A percentile compares a stretch with the other conserved stretches of the same genome.
Evolutionary conservation across 2,888 invertebrate genomes (phyloP).

Genomic region (Orthosia cruda): DNA sequence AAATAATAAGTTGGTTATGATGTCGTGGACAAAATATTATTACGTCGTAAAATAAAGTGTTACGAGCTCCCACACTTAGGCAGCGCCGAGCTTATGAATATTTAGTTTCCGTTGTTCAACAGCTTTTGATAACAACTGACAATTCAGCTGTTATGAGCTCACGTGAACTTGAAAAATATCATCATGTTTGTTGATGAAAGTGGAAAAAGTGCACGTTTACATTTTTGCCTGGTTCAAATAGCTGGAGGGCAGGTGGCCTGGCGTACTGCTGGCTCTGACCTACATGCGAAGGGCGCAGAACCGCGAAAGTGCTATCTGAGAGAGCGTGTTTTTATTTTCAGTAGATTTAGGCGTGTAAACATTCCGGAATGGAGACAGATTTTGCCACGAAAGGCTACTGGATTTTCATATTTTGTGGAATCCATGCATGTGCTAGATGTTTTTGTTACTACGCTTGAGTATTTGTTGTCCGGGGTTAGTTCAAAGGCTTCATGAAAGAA

Average conservation of each 20-base stretch:
- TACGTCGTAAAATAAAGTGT: constrained; percentile 75
- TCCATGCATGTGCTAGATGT: background rate
- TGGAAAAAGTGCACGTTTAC: constrained; percentile 52
- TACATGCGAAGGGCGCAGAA: constrained; percentile 65
- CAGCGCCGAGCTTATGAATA: constrained; percentile 71
- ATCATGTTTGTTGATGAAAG: constrained; percentile 51
- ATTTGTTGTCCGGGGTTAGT: background rate
- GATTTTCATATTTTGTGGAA: constrained; percentile 33
- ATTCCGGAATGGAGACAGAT: constrained; percentile 46
- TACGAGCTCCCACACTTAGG: constrained; percentile 71
- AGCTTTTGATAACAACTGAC: constrained; percentile 68
- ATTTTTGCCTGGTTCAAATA: constrained; percentile 62
- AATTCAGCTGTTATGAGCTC: constrained; percentile 42
- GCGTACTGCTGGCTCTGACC: constrained; percentile 57
- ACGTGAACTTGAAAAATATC: constrained; percentile 61
- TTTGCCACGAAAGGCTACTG: constrained; percentile 39
- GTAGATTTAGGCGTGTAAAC: constrained; percentile 64
- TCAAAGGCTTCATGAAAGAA: background rate
- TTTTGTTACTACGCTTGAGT: background rate
- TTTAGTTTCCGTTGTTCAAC: constrained; percentile 69
- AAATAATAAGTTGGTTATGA: constrained; percentile 77
- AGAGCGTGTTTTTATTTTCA: constrained; percentile 67
- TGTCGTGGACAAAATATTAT: constrained; percentile 74
- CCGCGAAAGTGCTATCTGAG: constrained; percentile 59
- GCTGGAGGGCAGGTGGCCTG: constrained; percentile 63